phyloP scores from a whole-genome alignment of 2,797 vertebrate species.

The Ambastaia sidthimunki region DNA sequence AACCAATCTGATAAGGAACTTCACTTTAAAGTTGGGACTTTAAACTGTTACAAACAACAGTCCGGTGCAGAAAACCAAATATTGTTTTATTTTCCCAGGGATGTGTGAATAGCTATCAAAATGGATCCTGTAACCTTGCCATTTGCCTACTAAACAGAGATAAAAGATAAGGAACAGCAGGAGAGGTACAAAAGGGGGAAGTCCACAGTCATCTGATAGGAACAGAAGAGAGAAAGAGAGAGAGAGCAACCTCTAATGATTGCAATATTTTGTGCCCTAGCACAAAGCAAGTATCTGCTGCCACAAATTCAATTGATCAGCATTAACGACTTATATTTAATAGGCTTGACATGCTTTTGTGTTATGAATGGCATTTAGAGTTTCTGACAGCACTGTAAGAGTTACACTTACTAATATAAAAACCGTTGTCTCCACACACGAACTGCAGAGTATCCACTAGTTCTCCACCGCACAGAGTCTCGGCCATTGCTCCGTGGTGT shows the following conservation, averaged over 20 bases:
- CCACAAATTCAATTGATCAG: not conserved
- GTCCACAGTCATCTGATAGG: constrained; percentile 57
- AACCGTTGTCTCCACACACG: constrained; percentile 87
- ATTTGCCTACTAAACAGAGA: constrained; percentile 62
- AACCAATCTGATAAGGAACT: not conserved
- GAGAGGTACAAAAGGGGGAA: constrained; percentile 56
- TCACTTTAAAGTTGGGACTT: constrained; percentile 15
- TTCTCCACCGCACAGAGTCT: constrained; percentile 88
- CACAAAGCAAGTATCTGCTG: not conserved
- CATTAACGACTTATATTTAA: not conserved
- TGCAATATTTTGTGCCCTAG: not conserved
- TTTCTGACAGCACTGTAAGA: not conserved
- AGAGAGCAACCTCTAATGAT: not conserved
- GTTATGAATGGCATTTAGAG: not conserved
- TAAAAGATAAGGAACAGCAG: constrained; percentile 61
- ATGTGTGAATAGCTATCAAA: constrained; percentile 41
- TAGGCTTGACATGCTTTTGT: not conserved
- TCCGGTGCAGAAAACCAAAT: constrained; percentile 35
- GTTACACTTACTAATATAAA: constrained; percentile 86
- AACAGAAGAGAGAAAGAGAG: constrained; percentile 3
- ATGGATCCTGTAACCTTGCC: constrained; percentile 58
- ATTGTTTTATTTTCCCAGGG: constrained; percentile 27
- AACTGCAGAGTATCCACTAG: constrained; percentile 90
- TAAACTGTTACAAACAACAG: constrained; percentile 14
- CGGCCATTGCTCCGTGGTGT: constrained; percentile 78